These are phyloP conservation scores for Melanerpes formicivorus DNA, from an alignment of 2,113 vertebrate species.

Conservation along the genomic window DNA sequence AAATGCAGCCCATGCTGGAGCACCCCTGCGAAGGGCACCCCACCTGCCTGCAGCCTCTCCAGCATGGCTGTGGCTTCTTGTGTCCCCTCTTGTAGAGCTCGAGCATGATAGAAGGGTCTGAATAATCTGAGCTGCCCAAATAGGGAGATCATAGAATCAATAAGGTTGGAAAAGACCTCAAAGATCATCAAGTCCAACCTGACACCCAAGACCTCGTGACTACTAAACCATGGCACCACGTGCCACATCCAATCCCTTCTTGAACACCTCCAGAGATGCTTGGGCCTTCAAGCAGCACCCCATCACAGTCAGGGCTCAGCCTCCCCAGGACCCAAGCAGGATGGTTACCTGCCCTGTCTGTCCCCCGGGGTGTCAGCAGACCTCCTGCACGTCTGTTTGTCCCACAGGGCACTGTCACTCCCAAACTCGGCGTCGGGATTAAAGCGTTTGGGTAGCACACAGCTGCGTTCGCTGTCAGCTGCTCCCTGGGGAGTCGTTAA, in stretches of 20 bases:
- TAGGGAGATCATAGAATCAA: too few species aligned
- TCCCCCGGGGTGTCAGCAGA: not conserved
- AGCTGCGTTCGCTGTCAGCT: not conserved
- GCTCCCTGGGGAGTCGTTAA: not conserved
- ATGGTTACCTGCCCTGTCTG: not conserved
- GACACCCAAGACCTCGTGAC: too few species aligned
- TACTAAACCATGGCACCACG: too few species aligned
- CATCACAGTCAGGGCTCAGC: accelerated
- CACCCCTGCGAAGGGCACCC: not conserved
- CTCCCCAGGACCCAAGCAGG: not conserved
- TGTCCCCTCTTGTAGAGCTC: not conserved
- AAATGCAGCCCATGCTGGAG: accelerated
- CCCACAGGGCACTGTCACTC: not conserved
- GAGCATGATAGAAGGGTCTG: accelerated
- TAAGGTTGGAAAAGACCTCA: too few species aligned
- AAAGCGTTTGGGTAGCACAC: not conserved
- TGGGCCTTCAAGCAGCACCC: not conserved
- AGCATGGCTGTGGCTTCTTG: accelerated
- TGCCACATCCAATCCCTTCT: too few species aligned
- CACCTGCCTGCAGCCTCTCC: not conserved
- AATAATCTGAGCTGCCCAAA: not conserved
- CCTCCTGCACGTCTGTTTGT: accelerated
- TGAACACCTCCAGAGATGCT: too few species aligned
- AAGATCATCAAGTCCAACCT: too few species aligned
- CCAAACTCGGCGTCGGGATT: not conserved